Base-by-base conservation (phyloP, 2,113 vertebrate genomes). In the Penelope pileata region DNA sequence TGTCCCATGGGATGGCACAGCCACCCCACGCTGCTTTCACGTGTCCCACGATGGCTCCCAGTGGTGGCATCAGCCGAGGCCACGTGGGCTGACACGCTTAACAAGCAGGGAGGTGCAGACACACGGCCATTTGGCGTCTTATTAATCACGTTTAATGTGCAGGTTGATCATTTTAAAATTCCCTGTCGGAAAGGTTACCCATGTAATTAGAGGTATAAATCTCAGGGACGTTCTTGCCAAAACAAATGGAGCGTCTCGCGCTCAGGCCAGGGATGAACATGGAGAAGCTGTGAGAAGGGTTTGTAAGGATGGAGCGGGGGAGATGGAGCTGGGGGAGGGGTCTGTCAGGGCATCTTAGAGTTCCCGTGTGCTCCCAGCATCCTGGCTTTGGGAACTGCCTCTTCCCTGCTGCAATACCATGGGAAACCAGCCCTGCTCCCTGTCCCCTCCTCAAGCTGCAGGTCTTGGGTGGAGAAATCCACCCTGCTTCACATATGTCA, bases 61-160 rank as follows among this genome's bases (percentile, higher is more conserved):
- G 83, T 0, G 1, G 34, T 2, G 16, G 81, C 79, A 78, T 69
- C 45, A 72, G 16, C 22, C 2, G 9, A 77, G 64, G 64, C 60
- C 8, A 5, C 62, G 88, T 12, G 8, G 13, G 48, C 6, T 75
- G 68, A 85, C 40, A 14, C 2, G 12, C 66, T 89, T 92, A 94
- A 94, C 70, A 75, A 94, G 88, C 60, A 88, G 84, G 92, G 90
- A 95, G 80, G 67, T 1, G 1, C 42, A 80, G 88, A 47, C 90
- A 72, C 1, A 0, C 2, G 30, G 47, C 27, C 78, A 10, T 80
- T 89, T 87, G 88, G 86, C 27, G 0, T 87, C 89, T 47, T 69
- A 92, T 96, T 94, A 90, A 96, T 96, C 92, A 93, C 80, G n/a
- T 72, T 94, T 95, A 95, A 95, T 90, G 91, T 5, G 43, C 45